These are phyloP conservation scores for Sinocyclocheilus maitianheensis DNA, from an alignment of 2,113 vertebrate species.

Conservation along the genomic window DNA sequence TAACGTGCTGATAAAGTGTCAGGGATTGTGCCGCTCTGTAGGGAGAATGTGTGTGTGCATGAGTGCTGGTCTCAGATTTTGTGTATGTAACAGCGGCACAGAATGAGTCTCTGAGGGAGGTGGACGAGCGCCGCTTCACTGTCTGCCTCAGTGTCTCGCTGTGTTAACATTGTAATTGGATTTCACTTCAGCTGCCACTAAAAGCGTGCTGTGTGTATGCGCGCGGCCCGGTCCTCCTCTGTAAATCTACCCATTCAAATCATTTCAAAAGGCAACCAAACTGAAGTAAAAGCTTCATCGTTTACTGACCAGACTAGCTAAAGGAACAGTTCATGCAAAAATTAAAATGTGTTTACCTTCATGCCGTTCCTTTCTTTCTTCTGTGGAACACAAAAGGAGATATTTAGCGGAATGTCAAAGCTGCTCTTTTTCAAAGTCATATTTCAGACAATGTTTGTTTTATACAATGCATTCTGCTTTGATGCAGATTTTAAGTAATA, in stretches of 20 bases:
- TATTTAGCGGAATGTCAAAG: background rate
- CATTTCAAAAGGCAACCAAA: background rate
- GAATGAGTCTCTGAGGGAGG: conserved; percentile 6
- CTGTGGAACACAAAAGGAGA: background rate
- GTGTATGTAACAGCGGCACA: background rate
- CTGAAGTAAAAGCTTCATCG: background rate
- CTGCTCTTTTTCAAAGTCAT: background rate
- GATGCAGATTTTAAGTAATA: too few relatives aligned
- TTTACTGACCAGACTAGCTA: background rate
- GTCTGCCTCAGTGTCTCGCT: background rate
- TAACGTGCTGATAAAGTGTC: background rate
- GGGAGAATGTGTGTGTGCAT: background rate
- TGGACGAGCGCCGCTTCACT: background rate
- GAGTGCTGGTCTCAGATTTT: background rate
- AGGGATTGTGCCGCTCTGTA: background rate
- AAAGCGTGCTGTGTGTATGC: conserved; percentile 1
- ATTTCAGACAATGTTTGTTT: background rate
- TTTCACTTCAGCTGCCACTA: conserved; percentile 8
- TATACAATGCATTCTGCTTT: too few relatives aligned
- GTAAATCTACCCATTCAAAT: conserved; percentile 17
- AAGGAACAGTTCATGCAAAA: too few relatives aligned
- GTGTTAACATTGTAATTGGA: conserved; percentile 32
- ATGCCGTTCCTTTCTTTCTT: background rate
- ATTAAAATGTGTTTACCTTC: too few relatives aligned
- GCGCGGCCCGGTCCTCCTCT: background rate